These are phyloP conservation scores for Drosophila oshimai DNA, from an alignment of 1,140 invertebrate species.

Conservation along the genomic window DNA sequence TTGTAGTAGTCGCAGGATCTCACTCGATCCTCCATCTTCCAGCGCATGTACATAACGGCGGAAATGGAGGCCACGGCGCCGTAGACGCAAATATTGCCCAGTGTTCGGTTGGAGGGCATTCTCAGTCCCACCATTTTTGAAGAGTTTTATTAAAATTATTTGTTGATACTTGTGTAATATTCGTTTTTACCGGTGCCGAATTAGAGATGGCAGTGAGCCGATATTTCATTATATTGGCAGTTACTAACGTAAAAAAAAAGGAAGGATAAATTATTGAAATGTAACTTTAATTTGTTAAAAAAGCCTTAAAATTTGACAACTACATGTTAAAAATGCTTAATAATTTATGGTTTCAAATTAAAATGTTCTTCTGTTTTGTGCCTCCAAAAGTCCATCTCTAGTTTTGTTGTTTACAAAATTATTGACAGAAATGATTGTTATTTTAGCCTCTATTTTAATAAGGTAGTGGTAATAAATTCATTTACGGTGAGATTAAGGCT, in stretches of 20 bases:
- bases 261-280: not conserved
- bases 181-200: conserved; percentile 40
- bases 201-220: conserved; percentile 7
- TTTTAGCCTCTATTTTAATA: not conserved
- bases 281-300: too few relatives aligned
- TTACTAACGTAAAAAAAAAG: not conserved
- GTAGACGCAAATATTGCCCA: conserved; percentile 84
- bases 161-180: conserved; percentile 42
- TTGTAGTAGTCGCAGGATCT: conserved; percentile 84
- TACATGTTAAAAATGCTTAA: too few relatives aligned
- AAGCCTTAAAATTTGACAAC: too few relatives aligned
- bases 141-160: not conserved
- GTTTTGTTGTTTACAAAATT: not conserved
- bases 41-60: conserved; percentile 82
- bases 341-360: too few relatives aligned
- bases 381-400: not conserved
- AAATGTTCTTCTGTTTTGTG: too few relatives aligned
- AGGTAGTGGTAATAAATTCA: not conserved
- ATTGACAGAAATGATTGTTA: not conserved
- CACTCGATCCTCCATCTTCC: conserved; percentile 83
- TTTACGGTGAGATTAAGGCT: not conserved
- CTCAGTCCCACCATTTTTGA: conserved; percentile 49
- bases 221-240: not conserved
- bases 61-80: conserved; percentile 83
- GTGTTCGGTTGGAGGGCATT: conserved; percentile 81